Conservation (phyloP, 2,888 invertebrate species). For the Opisthograptis luteolata region DNA sequence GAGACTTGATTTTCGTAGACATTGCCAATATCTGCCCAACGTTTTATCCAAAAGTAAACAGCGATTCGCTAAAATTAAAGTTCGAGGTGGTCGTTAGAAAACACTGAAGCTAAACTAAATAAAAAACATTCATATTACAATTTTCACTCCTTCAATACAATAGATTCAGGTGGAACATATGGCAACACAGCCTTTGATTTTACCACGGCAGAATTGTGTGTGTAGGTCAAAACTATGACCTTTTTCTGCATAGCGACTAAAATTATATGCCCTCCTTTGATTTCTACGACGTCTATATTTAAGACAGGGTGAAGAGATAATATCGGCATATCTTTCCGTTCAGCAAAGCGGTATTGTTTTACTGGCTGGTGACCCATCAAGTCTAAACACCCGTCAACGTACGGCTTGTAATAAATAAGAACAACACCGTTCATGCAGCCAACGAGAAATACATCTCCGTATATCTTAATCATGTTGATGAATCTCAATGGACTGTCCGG, state of each 20-base stretch:
- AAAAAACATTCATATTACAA: neutral
- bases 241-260: constrained; percentile 72
- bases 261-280: constrained; percentile 59
- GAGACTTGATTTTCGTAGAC: too few species aligned
- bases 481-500: constrained; percentile 59
- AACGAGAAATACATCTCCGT: constrained; percentile 64
- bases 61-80: neutral
- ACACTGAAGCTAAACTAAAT: too few species aligned
- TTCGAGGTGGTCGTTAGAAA: too few species aligned
- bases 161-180: constrained; percentile 2
- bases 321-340: constrained; percentile 58
- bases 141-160: neutral
- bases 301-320: constrained; percentile 61
- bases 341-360: constrained; percentile 65
- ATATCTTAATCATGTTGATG: constrained; percentile 55
- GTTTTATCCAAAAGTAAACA: too few species aligned
- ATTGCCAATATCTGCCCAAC: too few species aligned
- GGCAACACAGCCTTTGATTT: constrained; percentile 45
- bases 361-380: constrained; percentile 57
- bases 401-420: constrained; percentile 63
- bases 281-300: constrained; percentile 64
- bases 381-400: constrained; percentile 54
- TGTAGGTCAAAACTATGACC: constrained; percentile 60
- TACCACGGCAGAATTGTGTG: constrained; percentile 48
- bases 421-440: constrained; percentile 66